Conservation (phyloP, 2,888 invertebrate genomes). For the Thumatha senex region DNA sequence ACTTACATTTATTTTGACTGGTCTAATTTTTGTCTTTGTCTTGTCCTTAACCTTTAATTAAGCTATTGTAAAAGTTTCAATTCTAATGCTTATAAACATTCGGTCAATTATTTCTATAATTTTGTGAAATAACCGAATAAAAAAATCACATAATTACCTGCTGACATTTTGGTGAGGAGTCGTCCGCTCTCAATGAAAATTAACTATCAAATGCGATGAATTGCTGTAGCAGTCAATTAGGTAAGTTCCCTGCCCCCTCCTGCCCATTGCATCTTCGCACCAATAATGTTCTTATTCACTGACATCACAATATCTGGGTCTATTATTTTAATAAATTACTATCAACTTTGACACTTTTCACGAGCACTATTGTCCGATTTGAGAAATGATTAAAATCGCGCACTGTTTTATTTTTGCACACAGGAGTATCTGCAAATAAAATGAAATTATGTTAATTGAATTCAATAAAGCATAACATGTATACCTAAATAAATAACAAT, state of each 20-base stretch:
- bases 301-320: slow-evolving; percentile 64
- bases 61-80: too few relatives aligned
- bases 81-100: slow-evolving; percentile 9
- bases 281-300: slow-evolving; percentile 58
- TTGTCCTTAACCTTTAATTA: too few relatives aligned
- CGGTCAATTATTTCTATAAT: slow-evolving; percentile 29
- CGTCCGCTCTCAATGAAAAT: slow-evolving; percentile 49
- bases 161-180: slow-evolving; percentile 64
- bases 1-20: too few relatives aligned
- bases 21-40: too few relatives aligned
- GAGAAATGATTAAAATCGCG: slow-evolving; percentile 1
- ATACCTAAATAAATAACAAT: too few relatives aligned
- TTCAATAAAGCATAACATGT: neutral
- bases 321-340: slow-evolving; percentile 31
- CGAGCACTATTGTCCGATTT: slow-evolving; percentile 1
- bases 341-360: slow-evolving; percentile 12
- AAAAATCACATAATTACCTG: slow-evolving; percentile 57
- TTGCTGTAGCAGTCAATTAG: slow-evolving; percentile 53
- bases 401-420: slow-evolving; percentile 1
- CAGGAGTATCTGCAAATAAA: slow-evolving; percentile 9
- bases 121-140: too few relatives aligned
- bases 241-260: slow-evolving; percentile 58
- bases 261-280: slow-evolving; percentile 72
- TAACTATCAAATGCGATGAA: slow-evolving; percentile 49
- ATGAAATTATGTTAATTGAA: neutral